Percentiles rank a stretch among this genome's conserved stretches.
Conservation (phyloP, 2,888 invertebrate genomes). For the Acleris laterana region DNA sequence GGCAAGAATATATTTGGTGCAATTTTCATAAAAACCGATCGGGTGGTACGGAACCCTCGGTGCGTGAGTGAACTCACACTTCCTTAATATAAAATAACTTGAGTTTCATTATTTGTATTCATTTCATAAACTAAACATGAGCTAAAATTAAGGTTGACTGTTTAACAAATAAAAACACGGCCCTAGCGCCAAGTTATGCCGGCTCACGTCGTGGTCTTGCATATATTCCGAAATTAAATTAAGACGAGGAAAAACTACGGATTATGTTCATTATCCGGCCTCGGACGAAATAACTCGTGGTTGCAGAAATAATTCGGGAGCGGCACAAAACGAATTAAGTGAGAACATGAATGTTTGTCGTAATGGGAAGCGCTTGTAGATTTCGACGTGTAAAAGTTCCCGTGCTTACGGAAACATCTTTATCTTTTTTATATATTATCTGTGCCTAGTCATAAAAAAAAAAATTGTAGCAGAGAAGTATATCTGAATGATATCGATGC, state of each 20-base stretch:
- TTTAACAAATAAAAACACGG: constrained; percentile 21
- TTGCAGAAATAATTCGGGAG: constrained; percentile 9
- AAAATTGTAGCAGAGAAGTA: neutral
- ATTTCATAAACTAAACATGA: neutral
- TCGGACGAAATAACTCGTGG: constrained; percentile 18
- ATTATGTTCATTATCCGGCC: constrained; percentile 28
- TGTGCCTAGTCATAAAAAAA: neutral
- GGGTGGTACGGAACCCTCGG: no score
- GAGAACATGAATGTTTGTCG: neutral
- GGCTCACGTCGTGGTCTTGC: constrained; percentile 28
- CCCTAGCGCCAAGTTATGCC: constrained; percentile 18
- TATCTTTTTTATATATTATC: no score
- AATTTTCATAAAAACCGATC: no score
- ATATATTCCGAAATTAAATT: constrained; percentile 34
- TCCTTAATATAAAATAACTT: no score
- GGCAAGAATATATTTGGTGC: no score
- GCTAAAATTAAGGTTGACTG: constrained; percentile 10
- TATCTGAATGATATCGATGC: neutral
- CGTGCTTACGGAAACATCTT: no score
- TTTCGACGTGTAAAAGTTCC: no score
- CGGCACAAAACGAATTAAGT: constrained; percentile 7
- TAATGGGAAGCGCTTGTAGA: neutral
- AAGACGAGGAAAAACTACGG: constrained; percentile 30
- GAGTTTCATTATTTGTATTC: no score
- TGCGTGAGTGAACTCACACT: no score